phyloP scores from a whole-genome alignment of 2,888 invertebrate genomes.

The Syrphus vitripennis region DNA sequence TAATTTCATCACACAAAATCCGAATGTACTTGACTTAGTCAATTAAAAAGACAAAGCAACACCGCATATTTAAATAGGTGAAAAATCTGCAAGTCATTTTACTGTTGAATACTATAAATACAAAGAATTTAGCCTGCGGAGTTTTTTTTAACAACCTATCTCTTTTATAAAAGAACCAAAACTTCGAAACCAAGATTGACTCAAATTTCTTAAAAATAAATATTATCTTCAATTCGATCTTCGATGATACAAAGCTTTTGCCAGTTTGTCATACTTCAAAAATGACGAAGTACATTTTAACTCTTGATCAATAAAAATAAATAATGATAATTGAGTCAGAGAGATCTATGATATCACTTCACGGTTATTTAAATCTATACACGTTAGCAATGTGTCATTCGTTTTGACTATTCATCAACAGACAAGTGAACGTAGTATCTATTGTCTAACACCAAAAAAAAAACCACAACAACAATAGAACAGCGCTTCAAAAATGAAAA shows the following conservation, averaged over 20 bases:
- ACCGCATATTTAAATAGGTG: neutral
- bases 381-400: conserved; percentile 41
- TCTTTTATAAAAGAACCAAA: neutral
- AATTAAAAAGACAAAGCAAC: neutral
- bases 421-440: neutral
- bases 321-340: conserved; percentile 18
- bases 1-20: too few relatives aligned
- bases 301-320: conserved; percentile 27
- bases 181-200: neutral
- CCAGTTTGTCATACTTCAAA: conserved; percentile 10
- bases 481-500: neutral
- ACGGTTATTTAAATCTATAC: conserved; percentile 16
- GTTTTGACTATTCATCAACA: conserved; percentile 16
- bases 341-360: conserved; percentile 25
- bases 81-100: neutral
- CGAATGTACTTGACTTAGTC: too few relatives aligned
- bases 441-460: neutral
- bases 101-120: neutral
- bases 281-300: neutral
- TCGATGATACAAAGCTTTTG: neutral
- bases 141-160: neutral
- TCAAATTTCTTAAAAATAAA: neutral
- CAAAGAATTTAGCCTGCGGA: neutral
- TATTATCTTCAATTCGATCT: neutral
- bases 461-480: neutral